phyloP scores from a whole-genome alignment of 2,113 vertebrate genomes.

The Theristicus caerulescens region DNA sequence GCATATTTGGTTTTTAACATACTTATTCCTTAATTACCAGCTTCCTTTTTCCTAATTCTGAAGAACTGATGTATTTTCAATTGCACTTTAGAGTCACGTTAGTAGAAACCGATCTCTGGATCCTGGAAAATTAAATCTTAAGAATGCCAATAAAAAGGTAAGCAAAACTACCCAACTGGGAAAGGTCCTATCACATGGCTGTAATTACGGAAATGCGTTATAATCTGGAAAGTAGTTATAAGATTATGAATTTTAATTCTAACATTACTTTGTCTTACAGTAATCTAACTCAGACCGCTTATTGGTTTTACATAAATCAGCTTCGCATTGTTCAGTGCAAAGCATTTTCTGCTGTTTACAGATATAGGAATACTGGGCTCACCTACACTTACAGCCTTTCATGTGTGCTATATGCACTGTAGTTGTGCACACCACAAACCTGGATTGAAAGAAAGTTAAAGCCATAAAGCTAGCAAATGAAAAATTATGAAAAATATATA shows the following conservation, averaged over 20 bases:
- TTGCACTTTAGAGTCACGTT: slow-evolving; percentile 28
- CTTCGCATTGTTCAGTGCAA: neutral
- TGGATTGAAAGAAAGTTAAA: neutral
- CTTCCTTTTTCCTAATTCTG: slow-evolving; percentile 11
- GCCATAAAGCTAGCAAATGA: neutral
- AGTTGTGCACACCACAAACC: neutral
- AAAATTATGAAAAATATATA: neutral
- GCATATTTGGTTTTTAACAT: neutral
- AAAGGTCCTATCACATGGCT: slow-evolving; percentile 11
- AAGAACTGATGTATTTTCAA: slow-evolving; percentile 52
- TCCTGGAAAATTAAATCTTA: slow-evolving; percentile 55
- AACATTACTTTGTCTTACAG: neutral
- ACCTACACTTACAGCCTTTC: neutral
- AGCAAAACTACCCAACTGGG: slow-evolving; percentile 19
- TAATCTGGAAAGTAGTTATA: slow-evolving; percentile 40
- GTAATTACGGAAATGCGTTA: neutral
- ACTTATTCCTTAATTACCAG: slow-evolving; percentile 6
- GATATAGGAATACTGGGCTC: neutral
- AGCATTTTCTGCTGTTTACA: neutral
- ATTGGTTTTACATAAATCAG: slow-evolving; percentile 28
- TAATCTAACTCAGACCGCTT: neutral
- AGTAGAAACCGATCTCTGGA: slow-evolving; percentile 35
- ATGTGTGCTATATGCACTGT: neutral
- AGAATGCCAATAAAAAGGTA: slow-evolving; percentile 52
- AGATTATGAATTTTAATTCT: slow-evolving; percentile 49